Conservation (phyloP, 2,113 vertebrate species). For the Apteryx owenii region DNA sequence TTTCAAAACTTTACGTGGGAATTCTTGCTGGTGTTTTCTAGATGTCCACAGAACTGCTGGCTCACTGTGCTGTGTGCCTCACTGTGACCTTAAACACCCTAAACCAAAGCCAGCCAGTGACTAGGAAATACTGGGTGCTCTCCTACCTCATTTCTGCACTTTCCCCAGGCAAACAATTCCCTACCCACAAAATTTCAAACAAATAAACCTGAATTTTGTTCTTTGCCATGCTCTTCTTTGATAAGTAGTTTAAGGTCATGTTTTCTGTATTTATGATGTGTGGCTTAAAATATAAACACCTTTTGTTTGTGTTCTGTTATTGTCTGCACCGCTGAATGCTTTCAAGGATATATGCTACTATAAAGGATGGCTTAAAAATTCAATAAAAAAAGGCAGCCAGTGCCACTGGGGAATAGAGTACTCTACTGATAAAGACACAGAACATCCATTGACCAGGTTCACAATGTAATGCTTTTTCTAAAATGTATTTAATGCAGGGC, state of each 20-base stretch:
- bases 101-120: background rate
- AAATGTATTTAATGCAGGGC: background rate
- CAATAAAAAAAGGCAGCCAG: constrained; percentile 44
- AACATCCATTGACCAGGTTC: background rate
- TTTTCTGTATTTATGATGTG: constrained; percentile 10
- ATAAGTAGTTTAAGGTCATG: constrained; percentile 57
- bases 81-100: background rate
- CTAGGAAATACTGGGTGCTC: background rate
- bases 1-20: background rate
- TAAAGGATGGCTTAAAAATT: constrained; percentile 59
- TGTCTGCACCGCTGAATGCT: constrained; percentile 51
- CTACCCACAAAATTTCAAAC: background rate
- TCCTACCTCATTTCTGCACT: background rate
- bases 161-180: background rate
- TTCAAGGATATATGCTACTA: background rate
- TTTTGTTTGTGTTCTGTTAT: constrained; percentile 38
- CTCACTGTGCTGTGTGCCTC: background rate
- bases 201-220: background rate
- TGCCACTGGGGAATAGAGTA: constrained; percentile 67
- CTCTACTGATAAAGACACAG: background rate
- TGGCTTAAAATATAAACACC: constrained; percentile 44
- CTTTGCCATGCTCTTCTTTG: background rate
- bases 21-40: background rate
- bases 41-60: background rate
- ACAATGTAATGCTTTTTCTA: constrained; percentile 34